phyloP scores from a whole-genome alignment of 2,113 vertebrate genomes.

The Cephalopterus ornatus region DNA sequence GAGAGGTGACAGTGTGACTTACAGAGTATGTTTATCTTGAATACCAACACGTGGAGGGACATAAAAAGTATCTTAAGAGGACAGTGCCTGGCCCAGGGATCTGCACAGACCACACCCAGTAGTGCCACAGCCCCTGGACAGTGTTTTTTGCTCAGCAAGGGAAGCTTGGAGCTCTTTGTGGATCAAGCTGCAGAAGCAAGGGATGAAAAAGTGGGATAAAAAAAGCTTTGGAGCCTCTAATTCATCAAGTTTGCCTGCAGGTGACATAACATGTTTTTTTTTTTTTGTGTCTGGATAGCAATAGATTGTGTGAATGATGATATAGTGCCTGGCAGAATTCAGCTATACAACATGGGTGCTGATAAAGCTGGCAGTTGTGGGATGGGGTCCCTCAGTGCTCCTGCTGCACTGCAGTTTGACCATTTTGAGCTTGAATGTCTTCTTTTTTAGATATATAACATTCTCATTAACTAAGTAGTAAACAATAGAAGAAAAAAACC shows the following conservation, averaged over 20 bases:
- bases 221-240: background rate
- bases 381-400: background rate
- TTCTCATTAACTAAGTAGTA: background rate
- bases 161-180: background rate
- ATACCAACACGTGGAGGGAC: background rate
- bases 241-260: background rate
- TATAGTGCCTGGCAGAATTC: background rate
- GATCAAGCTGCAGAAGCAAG: background rate
- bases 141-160: background rate
- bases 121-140: rapidly evolving
- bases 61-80: background rate
- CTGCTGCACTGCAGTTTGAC: background rate
- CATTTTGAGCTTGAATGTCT: background rate
- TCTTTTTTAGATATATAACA: background rate
- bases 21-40: background rate
- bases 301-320: background rate
- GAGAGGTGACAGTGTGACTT: rapidly evolving
- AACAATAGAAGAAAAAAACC: background rate
- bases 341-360: rapidly evolving
- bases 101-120: rapidly evolving
- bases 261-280: background rate
- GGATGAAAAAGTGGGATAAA: rapidly evolving
- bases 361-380: background rate
- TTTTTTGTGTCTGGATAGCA: background rate
- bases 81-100: background rate